Base-by-base conservation (phyloP, 2,888 invertebrate species). In the Tetragonula carbonaria region DNA sequence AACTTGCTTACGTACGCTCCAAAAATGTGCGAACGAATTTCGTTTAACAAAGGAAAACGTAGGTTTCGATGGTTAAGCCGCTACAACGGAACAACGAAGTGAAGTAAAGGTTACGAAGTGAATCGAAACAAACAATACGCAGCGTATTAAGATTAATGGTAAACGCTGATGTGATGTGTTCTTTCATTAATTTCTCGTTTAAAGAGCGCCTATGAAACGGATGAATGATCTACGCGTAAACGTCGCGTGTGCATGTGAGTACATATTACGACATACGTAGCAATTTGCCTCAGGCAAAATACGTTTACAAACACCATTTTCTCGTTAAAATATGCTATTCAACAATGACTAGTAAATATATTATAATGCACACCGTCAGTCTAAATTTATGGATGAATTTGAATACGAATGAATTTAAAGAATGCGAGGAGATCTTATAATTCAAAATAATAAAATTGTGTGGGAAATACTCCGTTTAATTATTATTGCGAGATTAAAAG, bases 161-260 rank as follows among this genome's bases (percentile, higher is more conserved):
- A 68, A 79, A 80, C 75, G 51, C 45, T 51, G 73, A 45, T 59
- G 53, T 51, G 73, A 45, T 59, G 53, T 53, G 68, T 73, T 65
- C 72, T 72, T 68, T 70, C 63, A 68, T 80, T 84, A 84, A 84
- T 77, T 77, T 74, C 80, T 66, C 74, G 59, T 80, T 84, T 77
- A 59, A 73, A 71, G 70, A 57, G 59, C 74, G 21, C 57, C 59
- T 75, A 70, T 75, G 67, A 38, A 65, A 57, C 59, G 55, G 66
- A 77, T 77, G 73, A 84, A 84, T 76, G 76, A 74, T 77, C 63
- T 63, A 73, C 53, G 72, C 67, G 71, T 28, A 23, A 62, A 33
- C 45, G 16, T 33, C 45, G 50, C 80, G n/a, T 50, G 59, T 57
- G n/a, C n/a, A 28, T 23, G 57, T 33, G 21, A 38, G 21, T 45